A percentile compares a stretch with the other conserved stretches of the same genome.
These are phyloP conservation scores for Drosophila sucinea DNA, from an alignment of 1,140 invertebrate species.

Conservation along the genomic window DNA sequence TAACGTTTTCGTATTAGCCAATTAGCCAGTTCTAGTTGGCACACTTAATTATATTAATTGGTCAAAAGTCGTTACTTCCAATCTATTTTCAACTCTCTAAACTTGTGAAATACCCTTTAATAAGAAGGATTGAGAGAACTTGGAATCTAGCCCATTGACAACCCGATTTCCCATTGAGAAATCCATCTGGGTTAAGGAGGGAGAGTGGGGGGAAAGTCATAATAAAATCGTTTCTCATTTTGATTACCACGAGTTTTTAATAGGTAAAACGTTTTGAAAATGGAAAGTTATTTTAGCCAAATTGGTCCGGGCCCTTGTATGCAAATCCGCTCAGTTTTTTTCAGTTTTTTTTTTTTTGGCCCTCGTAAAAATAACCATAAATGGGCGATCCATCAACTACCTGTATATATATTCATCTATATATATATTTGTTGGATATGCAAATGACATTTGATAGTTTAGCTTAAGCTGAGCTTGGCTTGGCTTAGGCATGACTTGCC, in stretches of 20 bases:
- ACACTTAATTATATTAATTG: too few species aligned
- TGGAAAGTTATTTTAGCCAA: constrained; percentile 46
- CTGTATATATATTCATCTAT: constrained; percentile 22
- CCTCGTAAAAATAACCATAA: constrained; percentile 39
- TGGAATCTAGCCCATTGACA: background rate
- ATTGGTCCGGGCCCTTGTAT: constrained; percentile 27
- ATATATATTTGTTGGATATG: constrained; percentile 1
- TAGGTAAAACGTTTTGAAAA: constrained; percentile 23
- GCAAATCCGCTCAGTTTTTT: constrained; percentile 33
- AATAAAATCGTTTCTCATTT: constrained; percentile 17
- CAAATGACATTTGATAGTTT: constrained; percentile 9
- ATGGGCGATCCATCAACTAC: constrained; percentile 27
- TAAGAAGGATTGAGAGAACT: background rate
- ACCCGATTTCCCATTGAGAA: background rate
- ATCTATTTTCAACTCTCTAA: too few species aligned
- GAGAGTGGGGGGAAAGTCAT: background rate
- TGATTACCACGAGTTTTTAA: constrained; percentile 12
- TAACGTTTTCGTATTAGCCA: too few species aligned
- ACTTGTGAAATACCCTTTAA: too few species aligned
- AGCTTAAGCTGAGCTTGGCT: background rate
- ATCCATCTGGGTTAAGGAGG: background rate
- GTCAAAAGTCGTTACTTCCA: too few species aligned
- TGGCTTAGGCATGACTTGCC: background rate
- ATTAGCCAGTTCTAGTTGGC: too few species aligned
- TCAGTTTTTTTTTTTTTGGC: background rate